A percentile compares a stretch with the other conserved stretches of the same genome.
Conservation (phyloP, 2,113 vertebrate species). For the Tachysurus fulvidraco region DNA sequence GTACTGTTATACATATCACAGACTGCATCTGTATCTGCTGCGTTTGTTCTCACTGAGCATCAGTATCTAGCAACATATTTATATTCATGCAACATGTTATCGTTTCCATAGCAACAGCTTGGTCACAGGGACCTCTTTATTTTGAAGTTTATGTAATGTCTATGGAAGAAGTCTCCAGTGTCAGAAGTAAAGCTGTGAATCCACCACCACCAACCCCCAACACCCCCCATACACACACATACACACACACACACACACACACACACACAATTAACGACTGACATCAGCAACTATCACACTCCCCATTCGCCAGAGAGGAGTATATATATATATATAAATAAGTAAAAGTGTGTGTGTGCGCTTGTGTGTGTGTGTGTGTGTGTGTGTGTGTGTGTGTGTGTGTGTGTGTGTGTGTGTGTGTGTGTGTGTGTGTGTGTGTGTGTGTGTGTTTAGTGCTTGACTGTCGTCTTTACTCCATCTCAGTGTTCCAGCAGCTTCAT, state of each 20-base stretch:
- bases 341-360: background rate
- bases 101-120: background rate
- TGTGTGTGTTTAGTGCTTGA: background rate
- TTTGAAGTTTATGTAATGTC: background rate
- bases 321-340: too few relatives aligned
- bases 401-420: background rate
- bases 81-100: background rate
- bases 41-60: background rate
- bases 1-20: background rate
- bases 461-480: background rate
- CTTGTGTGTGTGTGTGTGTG: background rate
- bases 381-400: background rate
- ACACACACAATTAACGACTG: too few relatives aligned
- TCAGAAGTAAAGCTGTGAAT: background rate
- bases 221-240: too few relatives aligned
- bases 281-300: too few relatives aligned
- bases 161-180: background rate
- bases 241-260: too few relatives aligned
- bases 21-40: background rate
- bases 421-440: background rate
- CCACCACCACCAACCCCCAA: background rate
- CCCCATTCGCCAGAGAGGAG: too few relatives aligned
- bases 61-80: background rate
- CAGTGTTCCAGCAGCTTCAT: background rate
- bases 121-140: background rate